Evolutionary conservation across 1,140 invertebrate species (phyloP), one percentile per base, ranked within the genome.

Genomic region (Drosophila navojoa): DNA sequence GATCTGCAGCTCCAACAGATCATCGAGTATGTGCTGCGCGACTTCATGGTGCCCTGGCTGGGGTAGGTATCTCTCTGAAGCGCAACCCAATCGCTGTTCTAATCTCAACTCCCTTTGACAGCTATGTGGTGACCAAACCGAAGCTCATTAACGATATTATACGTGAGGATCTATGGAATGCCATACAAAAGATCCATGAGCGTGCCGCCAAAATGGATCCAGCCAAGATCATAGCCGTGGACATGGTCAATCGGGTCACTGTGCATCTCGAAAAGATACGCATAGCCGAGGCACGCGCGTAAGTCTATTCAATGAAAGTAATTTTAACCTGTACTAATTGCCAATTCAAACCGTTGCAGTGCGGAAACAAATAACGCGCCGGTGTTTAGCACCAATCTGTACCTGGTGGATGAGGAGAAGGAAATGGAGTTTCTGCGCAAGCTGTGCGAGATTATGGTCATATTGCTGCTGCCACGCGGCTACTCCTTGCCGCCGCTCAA

Each of bases 231-330:
- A 94, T 98, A 44, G 96, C 97, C 4, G 95, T 94, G 85, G 96
- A 96, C 92, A 95, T 98, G 92, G 95, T 97, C 3, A 91, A 91
- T 68, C 73, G 90, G 3, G 94, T 98, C 7, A 96, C 96, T 32
- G 94, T 95, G 69, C 97, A 98, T 94, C 96, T 98, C 93, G 96
- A 97, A 90, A 95, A 96, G 85, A 96, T 98, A 49, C 94, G 96
- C 78, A 94, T 96, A 81, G 95, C 96, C 15, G 94, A 96, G 91
- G 94, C 94, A 81, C 94, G 94, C 82, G 95, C 94, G 96, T 96
- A 93, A 94, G 94, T 94, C 85, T 0, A 5, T 15, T 47, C 1
- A 11, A n/a, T 44, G 11, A 38, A 38, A 10, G 35, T 2, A 15
- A 66, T 6, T 11, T 5, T 0, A 25, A 13, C 2, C 1, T 5